Evolutionary conservation across 1,140 invertebrate species (phyloP).

Genomic region (Rhizoglyphus robini): DNA sequence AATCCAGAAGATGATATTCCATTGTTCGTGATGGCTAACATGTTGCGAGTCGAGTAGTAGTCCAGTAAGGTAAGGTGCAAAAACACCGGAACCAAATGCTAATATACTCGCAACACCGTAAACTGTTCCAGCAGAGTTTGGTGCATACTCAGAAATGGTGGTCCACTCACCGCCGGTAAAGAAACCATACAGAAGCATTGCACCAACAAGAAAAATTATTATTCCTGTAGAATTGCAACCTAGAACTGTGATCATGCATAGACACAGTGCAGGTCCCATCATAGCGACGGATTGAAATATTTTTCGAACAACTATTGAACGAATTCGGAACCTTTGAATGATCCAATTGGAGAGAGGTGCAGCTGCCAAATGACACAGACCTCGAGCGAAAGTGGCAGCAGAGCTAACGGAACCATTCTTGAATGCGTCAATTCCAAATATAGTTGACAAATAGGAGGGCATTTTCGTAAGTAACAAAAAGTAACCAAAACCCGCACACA

Average conservation of each 20-base stretch:
- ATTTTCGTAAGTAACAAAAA: conserved; percentile 85
- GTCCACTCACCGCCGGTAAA: neutral
- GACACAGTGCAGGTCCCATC: conserved; percentile 23
- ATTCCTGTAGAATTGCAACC: conserved; percentile 22
- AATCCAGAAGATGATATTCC: conserved; percentile 59
- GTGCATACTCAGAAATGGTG: conserved; percentile 50
- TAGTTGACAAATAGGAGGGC: conserved; percentile 41
- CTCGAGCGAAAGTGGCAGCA: conserved; percentile 17
- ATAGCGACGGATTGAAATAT: conserved; percentile 19
- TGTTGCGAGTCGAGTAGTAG: conserved; percentile 31
- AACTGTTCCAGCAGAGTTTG: conserved; percentile 54
- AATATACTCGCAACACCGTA: conserved; percentile 51
- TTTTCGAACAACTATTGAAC: conserved; percentile 22
- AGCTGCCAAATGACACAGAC: conserved; percentile 9
- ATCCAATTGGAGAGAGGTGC: conserved; percentile 18
- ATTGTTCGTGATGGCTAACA: conserved; percentile 37
- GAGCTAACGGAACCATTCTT: conserved; percentile 23
- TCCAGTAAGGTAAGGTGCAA: conserved; percentile 39
- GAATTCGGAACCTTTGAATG: neutral
- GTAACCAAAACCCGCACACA: conserved; percentile 79
- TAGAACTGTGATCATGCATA: conserved; percentile 22
- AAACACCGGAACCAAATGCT: conserved; percentile 32
- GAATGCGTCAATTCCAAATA: conserved; percentile 32
- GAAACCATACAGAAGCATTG: conserved; percentile 20
- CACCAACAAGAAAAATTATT: conserved; percentile 21